These are phyloP conservation scores for Chironomus riparius DNA, from an alignment of 2,888 invertebrate genomes.

Conservation along the genomic window DNA sequence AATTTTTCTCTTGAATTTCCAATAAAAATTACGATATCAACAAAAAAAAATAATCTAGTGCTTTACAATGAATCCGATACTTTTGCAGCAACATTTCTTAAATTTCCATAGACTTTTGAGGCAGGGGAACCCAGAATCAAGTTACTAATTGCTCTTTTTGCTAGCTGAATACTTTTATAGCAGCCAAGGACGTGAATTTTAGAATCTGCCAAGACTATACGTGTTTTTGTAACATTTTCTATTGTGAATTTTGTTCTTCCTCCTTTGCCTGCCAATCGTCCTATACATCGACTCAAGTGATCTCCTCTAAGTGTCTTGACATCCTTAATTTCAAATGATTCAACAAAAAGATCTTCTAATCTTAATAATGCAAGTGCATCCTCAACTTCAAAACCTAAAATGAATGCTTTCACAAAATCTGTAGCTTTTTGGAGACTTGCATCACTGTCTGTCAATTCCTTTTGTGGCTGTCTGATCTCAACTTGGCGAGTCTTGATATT, in stretches of 20 bases:
- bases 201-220: conserved; percentile 92
- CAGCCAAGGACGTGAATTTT: conserved; percentile 97
- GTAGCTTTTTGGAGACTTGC: conserved; percentile 92
- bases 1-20: neutral
- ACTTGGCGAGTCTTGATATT: conserved; percentile 86
- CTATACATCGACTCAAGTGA: conserved; percentile 90
- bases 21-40: neutral
- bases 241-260: conserved; percentile 96
- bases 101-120: conserved; percentile 93
- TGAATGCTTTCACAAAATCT: conserved; percentile 95
- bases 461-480: conserved; percentile 59
- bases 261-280: conserved; percentile 94
- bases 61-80: conserved; percentile 73
- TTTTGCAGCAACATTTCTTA: conserved; percentile 75
- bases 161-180: conserved; percentile 91
- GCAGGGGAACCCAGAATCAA: conserved; percentile 95
- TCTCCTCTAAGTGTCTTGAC: conserved; percentile 93
- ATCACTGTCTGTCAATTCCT: conserved; percentile 46
- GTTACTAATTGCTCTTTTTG: conserved; percentile 90
- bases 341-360: conserved; percentile 92
- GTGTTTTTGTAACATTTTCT: conserved; percentile 96
- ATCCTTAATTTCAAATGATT: conserved; percentile 94
- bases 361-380: conserved; percentile 91
- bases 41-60: neutral
- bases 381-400: conserved; percentile 93